These are phyloP conservation scores for Hypanus sabinus DNA, from an alignment of 2,113 vertebrate species.

Conservation along the genomic window DNA sequence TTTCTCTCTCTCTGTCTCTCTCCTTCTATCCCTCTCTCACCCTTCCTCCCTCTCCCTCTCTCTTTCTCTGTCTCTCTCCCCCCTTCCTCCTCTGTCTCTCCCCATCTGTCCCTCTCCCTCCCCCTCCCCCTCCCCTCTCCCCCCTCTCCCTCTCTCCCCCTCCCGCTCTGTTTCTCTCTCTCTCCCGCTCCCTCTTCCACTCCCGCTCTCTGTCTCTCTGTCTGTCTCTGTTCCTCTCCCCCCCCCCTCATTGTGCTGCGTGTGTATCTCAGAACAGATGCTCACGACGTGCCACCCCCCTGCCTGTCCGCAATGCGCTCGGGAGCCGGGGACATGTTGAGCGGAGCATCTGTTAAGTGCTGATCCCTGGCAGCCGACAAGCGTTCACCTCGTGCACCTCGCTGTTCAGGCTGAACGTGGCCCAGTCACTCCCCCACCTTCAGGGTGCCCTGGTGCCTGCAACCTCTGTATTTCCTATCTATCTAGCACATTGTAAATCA, in stretches of 20 bases:
- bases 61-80: conserved; percentile 45
- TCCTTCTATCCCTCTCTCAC: not conserved
- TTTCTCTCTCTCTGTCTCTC: not conserved
- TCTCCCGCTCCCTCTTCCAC: no score
- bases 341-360: not conserved
- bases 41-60: conserved; percentile 44
- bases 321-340: not conserved
- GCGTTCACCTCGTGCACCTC: no score
- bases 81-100: conserved; percentile 40
- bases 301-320: not conserved
- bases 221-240: not conserved
- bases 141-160: not conserved
- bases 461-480: no score
- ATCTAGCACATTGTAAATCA: no score
- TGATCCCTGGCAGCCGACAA: not conserved
- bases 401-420: not conserved
- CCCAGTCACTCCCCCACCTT: not conserved
- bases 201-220: not conserved
- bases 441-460: no score
- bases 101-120: conserved; percentile 37
- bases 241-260: not conserved
- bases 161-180: not conserved
- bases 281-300: not conserved
- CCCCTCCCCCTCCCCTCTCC: not conserved
- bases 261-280: not conserved